These are phyloP conservation scores for Oxygymnocypris stewartii DNA, from an alignment of 2,113 vertebrate species.

Conservation along the genomic window DNA sequence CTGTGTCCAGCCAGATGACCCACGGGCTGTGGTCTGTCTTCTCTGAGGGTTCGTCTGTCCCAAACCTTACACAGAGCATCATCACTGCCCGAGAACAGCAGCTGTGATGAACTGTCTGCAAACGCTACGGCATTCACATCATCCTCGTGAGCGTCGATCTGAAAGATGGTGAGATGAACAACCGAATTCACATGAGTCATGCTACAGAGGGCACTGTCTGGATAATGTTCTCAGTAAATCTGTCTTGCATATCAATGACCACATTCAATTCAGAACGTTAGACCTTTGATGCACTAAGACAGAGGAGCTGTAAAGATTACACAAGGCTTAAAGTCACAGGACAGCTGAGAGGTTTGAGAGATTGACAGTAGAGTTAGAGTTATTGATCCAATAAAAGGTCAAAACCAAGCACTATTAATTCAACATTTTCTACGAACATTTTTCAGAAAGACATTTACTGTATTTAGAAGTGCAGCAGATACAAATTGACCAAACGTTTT, in stretches of 20 bases:
- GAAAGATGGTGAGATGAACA: constrained; percentile 17
- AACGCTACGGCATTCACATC: constrained; percentile 91
- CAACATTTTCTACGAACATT: background rate
- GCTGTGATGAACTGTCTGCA: constrained; percentile 87
- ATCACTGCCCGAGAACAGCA: constrained; percentile 90
- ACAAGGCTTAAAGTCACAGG: background rate
- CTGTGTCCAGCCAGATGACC: constrained; percentile 88
- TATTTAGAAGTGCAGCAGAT: background rate
- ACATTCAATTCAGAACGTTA: background rate
- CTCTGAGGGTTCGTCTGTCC: constrained; percentile 89
- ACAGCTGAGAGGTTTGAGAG: background rate
- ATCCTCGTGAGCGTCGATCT: constrained; percentile 91
- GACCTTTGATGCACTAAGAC: constrained; percentile 5
- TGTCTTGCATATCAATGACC: background rate
- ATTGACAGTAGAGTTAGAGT: background rate
- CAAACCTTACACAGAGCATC: constrained; percentile 92
- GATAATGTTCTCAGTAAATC: background rate
- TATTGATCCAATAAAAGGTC: background rate
- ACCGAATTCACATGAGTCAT: background rate
- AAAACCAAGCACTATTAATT: background rate
- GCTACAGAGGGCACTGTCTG: background rate
- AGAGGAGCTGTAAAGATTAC: background rate
- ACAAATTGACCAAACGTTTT: background rate
- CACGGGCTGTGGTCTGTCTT: constrained; percentile 87
- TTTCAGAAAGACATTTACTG: background rate